phyloP scores from a whole-genome alignment of 1,140 invertebrate genomes.

The Drosophila melanica region DNA sequence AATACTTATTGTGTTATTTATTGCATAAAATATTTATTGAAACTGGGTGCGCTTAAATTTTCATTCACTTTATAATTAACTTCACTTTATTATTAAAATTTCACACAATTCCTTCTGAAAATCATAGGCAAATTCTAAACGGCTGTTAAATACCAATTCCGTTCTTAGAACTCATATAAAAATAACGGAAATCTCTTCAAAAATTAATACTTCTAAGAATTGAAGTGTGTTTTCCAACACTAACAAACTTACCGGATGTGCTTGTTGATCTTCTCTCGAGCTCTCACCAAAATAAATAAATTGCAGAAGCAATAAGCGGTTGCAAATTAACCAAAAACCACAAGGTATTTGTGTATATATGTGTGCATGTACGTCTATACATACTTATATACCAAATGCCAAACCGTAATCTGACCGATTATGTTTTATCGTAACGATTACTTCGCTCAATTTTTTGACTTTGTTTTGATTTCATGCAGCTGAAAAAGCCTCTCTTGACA shows the following conservation, averaged over 20 bases:
- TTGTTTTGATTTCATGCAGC: slow-evolving; percentile 53
- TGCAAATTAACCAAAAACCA: slow-evolving; percentile 31
- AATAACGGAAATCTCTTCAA: background rate
- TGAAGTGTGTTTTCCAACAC: background rate
- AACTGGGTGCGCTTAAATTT: no score
- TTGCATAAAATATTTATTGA: no score
- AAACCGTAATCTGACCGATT: slow-evolving; percentile 37
- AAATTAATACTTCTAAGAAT: slow-evolving; percentile 1
- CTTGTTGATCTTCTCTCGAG: slow-evolving; percentile 30
- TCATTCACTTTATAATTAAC: no score
- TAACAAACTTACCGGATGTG: slow-evolving; percentile 23
- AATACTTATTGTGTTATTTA: no score
- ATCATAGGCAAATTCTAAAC: no score
- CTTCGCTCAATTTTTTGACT: slow-evolving; percentile 33
- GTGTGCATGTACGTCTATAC: background rate
- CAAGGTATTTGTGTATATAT: slow-evolving; percentile 9
- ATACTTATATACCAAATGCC: slow-evolving; percentile 29
- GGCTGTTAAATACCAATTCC: no score
- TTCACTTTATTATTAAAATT: no score
- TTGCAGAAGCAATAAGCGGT: slow-evolving; percentile 10
- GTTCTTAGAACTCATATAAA: background rate
- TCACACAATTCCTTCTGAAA: no score
- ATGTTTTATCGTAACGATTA: slow-evolving; percentile 77
- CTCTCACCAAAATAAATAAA: slow-evolving; percentile 22
- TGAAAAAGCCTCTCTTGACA: slow-evolving; percentile 30